Evolutionary conservation across 2,888 invertebrate species (phyloP), one percentile per base, ranked within the genome.

Genomic region (Drosophila meridionalis): DNA sequence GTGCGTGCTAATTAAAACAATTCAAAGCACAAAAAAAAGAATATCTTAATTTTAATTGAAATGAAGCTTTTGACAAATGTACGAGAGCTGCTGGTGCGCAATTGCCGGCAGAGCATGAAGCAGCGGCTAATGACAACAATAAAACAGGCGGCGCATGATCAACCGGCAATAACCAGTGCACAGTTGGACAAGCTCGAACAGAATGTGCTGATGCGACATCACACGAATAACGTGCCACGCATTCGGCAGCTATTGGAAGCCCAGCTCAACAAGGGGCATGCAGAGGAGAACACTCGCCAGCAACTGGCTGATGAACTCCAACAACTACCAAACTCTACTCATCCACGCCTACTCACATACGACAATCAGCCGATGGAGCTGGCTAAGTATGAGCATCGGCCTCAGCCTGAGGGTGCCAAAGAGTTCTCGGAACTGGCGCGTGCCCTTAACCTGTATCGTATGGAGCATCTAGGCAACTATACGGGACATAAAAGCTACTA

Each of bases 401-500:
- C 91, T 76, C 66, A 79, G 32, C 81, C 83, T 0, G 83, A 91
- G 80, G 89, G 93, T 1, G 62, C 95, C 0, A 91, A 94, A 73
- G 95, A 96, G 80, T 97, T 97, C 89, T 94, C 95, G 83, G 95
- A 95, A 74, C 94, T 97, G 70, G 94, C 94, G 5, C 95, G 95
- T 75, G 93, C 94, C 20, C 93, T 96, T 28, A 95, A 95, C 87
- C 92, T 96, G 40, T 93, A 96, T 78, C 95, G 96, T 87, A 96
- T 95, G 69, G 96, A 96, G 57, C 95, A 96, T 89, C 93, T 98
- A 42, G 96, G 97, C 0, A 95, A 96, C 79, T 94, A 97, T 60
- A 95, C 96, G 78, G 98, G 98, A 0, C 95, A 96, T 76, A 96
- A 96, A 89, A 97, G 97, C 90, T 98, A 99, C 91, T 97, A 96